A percentile compares a stretch with the other conserved stretches of the same genome.
Evolutionary conservation across 2,113 vertebrate species (phyloP).

Genomic region (Phyllopteryx taeniolatus): DNA sequence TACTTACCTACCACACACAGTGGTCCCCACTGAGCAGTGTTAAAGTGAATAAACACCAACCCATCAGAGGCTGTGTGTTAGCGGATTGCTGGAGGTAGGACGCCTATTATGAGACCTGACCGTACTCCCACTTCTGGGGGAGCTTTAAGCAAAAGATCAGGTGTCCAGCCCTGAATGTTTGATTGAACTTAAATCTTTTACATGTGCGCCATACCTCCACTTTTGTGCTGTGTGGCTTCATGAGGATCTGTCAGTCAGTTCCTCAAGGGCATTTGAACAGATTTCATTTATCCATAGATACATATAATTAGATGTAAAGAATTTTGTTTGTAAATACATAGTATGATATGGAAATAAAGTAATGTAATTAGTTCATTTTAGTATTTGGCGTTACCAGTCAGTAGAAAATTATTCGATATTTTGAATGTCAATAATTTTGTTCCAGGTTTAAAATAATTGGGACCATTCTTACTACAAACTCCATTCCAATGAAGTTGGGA

Average conservation of each 20-base stretch:
- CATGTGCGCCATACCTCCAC: constrained; percentile 56
- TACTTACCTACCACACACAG: constrained; percentile 49
- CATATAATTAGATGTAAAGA: not conserved
- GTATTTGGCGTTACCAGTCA: no score
- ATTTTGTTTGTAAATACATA: not conserved
- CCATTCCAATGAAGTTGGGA: no score
- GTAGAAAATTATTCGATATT: no score
- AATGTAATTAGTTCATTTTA: no score
- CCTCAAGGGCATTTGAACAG: constrained; percentile 41
- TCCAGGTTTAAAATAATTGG: no score
- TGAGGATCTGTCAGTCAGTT: constrained; percentile 7
- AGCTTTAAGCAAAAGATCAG: constrained; percentile 69
- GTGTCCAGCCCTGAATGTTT: constrained; percentile 59
- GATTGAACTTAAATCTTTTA: constrained; percentile 72
- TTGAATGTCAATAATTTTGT: no score
- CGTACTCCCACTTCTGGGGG: constrained; percentile 58
- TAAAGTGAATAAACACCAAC: constrained; percentile 57
- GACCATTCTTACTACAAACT: no score
- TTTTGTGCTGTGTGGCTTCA: not conserved
- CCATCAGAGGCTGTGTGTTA: constrained; percentile 57
- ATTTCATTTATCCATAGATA: not conserved
- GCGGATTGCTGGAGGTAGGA: constrained; percentile 53
- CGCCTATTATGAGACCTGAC: constrained; percentile 59
- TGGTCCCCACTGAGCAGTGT: constrained; percentile 52
- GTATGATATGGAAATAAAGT: no score